A percentile compares a stretch with the other conserved stretches of the same genome.
Evolutionary conservation across 2,888 invertebrate genomes (phyloP).

Genomic region (Caenorhabditis macrosperma): DNA sequence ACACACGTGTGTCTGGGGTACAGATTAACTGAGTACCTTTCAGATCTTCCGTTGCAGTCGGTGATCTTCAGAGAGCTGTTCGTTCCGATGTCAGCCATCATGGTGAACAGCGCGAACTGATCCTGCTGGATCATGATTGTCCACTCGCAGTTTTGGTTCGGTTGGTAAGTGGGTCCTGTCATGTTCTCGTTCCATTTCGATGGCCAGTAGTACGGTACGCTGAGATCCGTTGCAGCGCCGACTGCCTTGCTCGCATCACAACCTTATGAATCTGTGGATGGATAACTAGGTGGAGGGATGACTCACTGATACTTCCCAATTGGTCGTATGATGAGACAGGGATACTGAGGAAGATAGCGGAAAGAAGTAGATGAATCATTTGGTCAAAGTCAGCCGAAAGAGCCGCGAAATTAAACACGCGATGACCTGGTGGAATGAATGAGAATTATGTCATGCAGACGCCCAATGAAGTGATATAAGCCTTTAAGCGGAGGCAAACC

Average conservation of each 20-base stretch:
- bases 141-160: slow-evolving; percentile 12
- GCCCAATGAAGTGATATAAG: slow-evolving; percentile 22
- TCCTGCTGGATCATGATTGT: background rate
- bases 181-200: slow-evolving; percentile 8
- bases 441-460: slow-evolving; percentile 9
- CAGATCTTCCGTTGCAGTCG: slow-evolving; percentile 20
- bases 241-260: background rate
- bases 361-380: background rate
- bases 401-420: background rate
- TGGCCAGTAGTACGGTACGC: slow-evolving; percentile 8
- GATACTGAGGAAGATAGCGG: background rate
- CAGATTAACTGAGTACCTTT: slow-evolving; percentile 12
- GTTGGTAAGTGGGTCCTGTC: background rate
- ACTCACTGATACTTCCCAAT: background rate
- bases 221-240: background rate
- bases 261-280: too few species aligned
- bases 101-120: slow-evolving; percentile 16
- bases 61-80: slow-evolving; percentile 26
- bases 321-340: background rate
- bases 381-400: background rate
- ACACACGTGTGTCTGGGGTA: too few species aligned
- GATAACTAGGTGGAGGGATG: background rate
- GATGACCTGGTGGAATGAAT: slow-evolving; percentile 15
- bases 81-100: slow-evolving; percentile 30
- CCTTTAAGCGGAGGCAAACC: slow-evolving; percentile 26